Conservation (phyloP, 2,113 vertebrate species). For the Rhea americana region DNA sequence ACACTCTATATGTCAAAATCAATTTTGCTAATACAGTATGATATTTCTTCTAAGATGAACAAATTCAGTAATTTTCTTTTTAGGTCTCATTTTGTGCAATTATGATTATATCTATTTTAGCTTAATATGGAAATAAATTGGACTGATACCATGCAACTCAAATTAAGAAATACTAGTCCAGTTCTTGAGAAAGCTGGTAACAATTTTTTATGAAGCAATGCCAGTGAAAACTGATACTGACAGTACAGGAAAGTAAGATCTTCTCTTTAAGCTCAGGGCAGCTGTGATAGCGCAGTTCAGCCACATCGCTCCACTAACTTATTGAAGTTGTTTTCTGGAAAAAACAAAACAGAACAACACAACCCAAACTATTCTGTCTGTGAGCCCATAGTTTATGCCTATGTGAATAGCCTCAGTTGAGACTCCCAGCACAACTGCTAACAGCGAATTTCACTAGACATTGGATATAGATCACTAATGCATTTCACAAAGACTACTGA, state of each 20-base stretch:
- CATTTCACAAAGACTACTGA: conserved; percentile 64
- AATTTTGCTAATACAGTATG: not conserved
- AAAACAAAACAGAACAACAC: not conserved
- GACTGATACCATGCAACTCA: conserved; percentile 15
- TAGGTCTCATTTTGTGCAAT: not conserved
- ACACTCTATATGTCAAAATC: not conserved
- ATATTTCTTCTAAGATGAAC: not conserved
- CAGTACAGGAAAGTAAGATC: not conserved
- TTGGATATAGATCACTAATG: conserved; percentile 54
- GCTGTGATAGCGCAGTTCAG: not conserved
- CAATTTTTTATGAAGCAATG: conserved; percentile 16
- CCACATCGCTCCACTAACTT: not conserved
- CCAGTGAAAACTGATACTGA: conserved; percentile 19
- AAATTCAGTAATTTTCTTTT: not conserved
- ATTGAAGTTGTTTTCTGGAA: conserved; percentile 28
- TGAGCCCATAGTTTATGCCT: conserved; percentile 17
- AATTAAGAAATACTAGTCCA: conserved; percentile 43
- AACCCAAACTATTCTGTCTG: not conserved
- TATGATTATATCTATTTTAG: not conserved
- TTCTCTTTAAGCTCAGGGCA: not conserved
- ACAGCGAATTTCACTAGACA: conserved; percentile 39
- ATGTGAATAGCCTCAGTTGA: not conserved
- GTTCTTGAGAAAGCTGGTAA: conserved; percentile 54
- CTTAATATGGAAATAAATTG: conserved; percentile 5
- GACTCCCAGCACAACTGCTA: not conserved